Conservation (phyloP, 2,113 vertebrate species). For the Vulpes lagopus region DNA sequence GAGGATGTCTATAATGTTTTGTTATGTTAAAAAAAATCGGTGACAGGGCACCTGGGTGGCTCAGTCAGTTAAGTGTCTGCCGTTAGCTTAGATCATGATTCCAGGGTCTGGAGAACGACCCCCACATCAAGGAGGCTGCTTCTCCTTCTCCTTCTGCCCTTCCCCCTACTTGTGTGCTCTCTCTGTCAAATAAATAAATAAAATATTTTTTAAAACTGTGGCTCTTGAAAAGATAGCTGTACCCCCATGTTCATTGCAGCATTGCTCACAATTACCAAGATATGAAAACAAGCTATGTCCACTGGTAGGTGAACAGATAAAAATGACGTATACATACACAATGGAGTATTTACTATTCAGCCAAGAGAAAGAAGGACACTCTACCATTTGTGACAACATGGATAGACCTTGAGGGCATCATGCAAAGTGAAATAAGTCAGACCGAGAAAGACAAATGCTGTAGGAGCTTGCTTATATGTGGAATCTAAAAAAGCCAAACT, state of each 20-base stretch:
- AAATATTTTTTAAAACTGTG: neutral
- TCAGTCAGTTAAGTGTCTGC: too few species aligned
- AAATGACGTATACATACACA: neutral
- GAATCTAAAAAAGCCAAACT: neutral
- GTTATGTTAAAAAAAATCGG: conserved; percentile 1
- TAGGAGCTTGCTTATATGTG: neutral
- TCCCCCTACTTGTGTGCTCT: too few species aligned
- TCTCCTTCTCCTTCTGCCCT: too few species aligned
- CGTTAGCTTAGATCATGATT: too few species aligned
- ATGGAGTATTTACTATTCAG: neutral
- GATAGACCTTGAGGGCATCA: neutral
- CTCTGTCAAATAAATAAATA: too few species aligned
- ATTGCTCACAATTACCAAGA: neutral
- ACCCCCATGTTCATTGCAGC: neutral
- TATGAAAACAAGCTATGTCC: neutral
- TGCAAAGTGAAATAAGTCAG: neutral
- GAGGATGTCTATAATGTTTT: neutral
- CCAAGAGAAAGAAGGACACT: neutral
- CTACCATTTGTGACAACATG: neutral
- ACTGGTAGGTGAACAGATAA: neutral
- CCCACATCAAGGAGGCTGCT: too few species aligned
- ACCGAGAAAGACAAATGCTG: neutral
- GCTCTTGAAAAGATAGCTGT: neutral
- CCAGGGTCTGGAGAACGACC: too few species aligned
- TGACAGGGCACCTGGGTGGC: too few species aligned